These are phyloP conservation scores for Recurvirostra avosetta DNA, from an alignment of 2,113 vertebrate genomes.

Conservation along the genomic window DNA sequence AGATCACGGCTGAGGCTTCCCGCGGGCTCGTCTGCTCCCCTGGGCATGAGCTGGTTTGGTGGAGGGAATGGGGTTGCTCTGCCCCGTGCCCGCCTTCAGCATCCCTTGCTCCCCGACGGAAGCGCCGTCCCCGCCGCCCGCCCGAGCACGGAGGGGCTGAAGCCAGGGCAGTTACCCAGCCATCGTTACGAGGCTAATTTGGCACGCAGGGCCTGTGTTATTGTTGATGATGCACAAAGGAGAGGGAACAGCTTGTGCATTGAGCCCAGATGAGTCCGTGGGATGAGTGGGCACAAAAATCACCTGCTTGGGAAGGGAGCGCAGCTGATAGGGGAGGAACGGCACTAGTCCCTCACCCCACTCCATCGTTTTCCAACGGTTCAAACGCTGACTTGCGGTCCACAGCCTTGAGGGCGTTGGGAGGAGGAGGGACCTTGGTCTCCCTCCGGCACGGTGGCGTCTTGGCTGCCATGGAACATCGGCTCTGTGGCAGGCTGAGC, in stretches of 20 bases:
- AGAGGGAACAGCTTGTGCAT: neutral
- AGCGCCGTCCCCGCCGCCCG: neutral
- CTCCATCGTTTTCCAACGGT: accelerated
- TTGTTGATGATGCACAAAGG: neutral
- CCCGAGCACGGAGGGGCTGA: neutral
- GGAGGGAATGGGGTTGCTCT: too few relatives aligned
- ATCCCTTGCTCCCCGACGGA: accelerated
- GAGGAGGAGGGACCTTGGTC: neutral
- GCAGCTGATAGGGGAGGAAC: neutral
- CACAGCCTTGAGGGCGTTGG: accelerated
- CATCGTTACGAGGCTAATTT: accelerated
- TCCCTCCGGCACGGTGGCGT: accelerated
- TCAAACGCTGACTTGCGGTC: neutral
- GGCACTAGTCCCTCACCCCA: neutral
- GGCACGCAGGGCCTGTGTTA: accelerated
- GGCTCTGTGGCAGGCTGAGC: neutral
- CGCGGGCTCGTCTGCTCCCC: neutral
- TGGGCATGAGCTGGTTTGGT: accelerated
- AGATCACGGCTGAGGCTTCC: neutral
- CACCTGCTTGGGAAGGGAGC: neutral
- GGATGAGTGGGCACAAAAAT: neutral
- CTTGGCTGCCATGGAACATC: accelerated
- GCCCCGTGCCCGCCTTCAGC: neutral
- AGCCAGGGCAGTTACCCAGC: neutral
- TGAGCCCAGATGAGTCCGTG: neutral